Percentiles rank a stretch among this genome's conserved stretches.
Evolutionary conservation across 1,140 invertebrate genomes (phyloP).

Genomic region (Hestina assimilis): DNA sequence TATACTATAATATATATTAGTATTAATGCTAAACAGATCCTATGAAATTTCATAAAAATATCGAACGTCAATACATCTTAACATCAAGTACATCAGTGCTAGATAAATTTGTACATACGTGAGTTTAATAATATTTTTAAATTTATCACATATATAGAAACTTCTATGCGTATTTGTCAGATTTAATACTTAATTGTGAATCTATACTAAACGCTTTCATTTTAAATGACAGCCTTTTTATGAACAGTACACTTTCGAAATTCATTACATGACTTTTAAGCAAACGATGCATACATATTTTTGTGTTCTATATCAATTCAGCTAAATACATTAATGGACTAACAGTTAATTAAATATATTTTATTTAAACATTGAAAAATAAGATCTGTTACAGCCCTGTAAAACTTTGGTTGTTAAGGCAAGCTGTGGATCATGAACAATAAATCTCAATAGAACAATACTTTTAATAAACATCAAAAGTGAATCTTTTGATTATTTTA

Average conservation of each 20-base stretch:
- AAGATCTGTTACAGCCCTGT: constrained; percentile 22
- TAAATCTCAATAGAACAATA: too few species aligned
- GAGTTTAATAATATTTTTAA: constrained; percentile 30
- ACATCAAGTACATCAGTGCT: constrained; percentile 32
- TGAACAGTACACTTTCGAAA: constrained; percentile 3
- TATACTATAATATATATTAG: not conserved
- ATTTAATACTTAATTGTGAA: constrained; percentile 27
- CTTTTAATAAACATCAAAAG: too few species aligned
- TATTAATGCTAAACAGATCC: constrained; percentile 16
- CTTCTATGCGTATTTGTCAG: constrained; percentile 28
- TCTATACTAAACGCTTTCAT: constrained; percentile 26
- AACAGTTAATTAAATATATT: not conserved
- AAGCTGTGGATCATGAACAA: constrained; percentile 22
- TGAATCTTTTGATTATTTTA: too few species aligned
- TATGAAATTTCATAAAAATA: constrained; percentile 28
- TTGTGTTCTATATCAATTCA: not conserved
- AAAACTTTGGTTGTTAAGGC: constrained; percentile 28
- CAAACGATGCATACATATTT: not conserved
- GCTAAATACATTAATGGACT: not conserved
- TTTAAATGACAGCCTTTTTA: constrained; percentile 31
- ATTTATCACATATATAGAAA: constrained; percentile 40
- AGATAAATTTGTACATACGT: constrained; percentile 41
- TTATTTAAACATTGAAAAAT: constrained; percentile 5
- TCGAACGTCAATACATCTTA: constrained; percentile 14
- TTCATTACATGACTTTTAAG: constrained; percentile 6